A percentile compares a stretch with the other conserved stretches of the same genome.
These are phyloP conservation scores for Trichomycterus rosablanca DNA, from an alignment of 2,113 vertebrate genomes.

Conservation along the genomic window DNA sequence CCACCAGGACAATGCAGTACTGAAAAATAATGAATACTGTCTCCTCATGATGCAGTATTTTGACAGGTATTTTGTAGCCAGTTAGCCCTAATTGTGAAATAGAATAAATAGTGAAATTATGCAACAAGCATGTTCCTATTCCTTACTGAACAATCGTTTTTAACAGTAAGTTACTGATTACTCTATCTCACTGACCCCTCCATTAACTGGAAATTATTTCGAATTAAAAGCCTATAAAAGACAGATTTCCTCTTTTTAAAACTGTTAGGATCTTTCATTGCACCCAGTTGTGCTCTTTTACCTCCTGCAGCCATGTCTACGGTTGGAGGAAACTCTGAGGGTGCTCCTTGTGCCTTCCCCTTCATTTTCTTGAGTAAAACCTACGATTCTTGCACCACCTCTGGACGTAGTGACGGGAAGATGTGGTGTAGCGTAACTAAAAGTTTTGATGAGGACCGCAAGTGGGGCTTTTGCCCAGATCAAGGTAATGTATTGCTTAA, in stretches of 20 bases:
- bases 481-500: slow-evolving; percentile 75
- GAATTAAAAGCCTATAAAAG: neutral
- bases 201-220: neutral
- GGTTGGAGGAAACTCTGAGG: slow-evolving; percentile 88
- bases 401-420: slow-evolving; percentile 86
- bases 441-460: slow-evolving; percentile 90
- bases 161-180: too few relatives aligned
- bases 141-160: too few relatives aligned
- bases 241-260: neutral
- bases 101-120: too few relatives aligned
- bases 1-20: too few relatives aligned
- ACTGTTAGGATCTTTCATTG: neutral
- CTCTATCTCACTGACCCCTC: too few relatives aligned
- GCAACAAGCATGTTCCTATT: too few relatives aligned
- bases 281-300: neutral
- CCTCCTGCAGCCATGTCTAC: slow-evolving; percentile 84
- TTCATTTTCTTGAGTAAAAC: slow-evolving; percentile 87
- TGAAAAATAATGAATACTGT: too few relatives aligned
- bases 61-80: too few relatives aligned
- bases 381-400: slow-evolving; percentile 83
- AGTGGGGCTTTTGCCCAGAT: slow-evolving; percentile 97
- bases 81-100: too few relatives aligned
- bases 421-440: slow-evolving; percentile 83
- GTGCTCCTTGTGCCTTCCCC: slow-evolving; percentile 86
- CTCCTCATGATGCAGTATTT: too few relatives aligned